Evolutionary conservation across 2,797 vertebrate species (phyloP), one percentile per base, ranked within the genome.

Genomic region (Gallinago nigripennis): DNA sequence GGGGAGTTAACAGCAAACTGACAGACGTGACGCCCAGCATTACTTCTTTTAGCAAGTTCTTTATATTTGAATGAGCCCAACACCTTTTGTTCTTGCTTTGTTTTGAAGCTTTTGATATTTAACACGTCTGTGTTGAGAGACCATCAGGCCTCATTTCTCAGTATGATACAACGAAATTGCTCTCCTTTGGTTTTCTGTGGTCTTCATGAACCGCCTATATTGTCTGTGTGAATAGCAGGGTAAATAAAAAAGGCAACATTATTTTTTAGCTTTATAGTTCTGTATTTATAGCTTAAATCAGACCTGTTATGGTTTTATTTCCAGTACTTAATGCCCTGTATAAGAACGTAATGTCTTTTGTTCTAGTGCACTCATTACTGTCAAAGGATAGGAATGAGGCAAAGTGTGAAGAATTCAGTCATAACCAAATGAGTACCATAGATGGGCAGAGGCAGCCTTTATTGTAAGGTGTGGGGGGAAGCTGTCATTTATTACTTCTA

Each of bases 381-480:
- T 92, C 61, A 86, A 83, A 88, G 88, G 88, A 82, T 53, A 82
- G 88, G 90, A 90, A 75, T 88, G 95, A 95, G 83, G 86, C 80
- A 93, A 69, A 94, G 94, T 16, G 0, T 61, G 90, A 86, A 75
- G 86, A 88, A 88, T 88, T 93, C 23, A 2, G n/a, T 73, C 8
- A 4, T 82, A 75, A 86, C 81, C 75, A 88, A 85, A 93, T 73
- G 88, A 92, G 57, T 82, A 16, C 93, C 71, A 17, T 93, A 92
- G 88, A 93, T 85, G 88, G 92, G 90, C 86, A 95, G 94, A 86
- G 93, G 30, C 94, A 93, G 88, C 45, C 68, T 82, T 78, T 43
- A 14, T 28, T 95, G 83, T 63, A 77, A 97, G 95, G 83, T 91
- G 94, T 91, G 73, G 51, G 94, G 89, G 46, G 65, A 94, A 90